Evolutionary conservation across 1,140 invertebrate species (phyloP).

Genomic region (Sitobion miscanthi): DNA sequence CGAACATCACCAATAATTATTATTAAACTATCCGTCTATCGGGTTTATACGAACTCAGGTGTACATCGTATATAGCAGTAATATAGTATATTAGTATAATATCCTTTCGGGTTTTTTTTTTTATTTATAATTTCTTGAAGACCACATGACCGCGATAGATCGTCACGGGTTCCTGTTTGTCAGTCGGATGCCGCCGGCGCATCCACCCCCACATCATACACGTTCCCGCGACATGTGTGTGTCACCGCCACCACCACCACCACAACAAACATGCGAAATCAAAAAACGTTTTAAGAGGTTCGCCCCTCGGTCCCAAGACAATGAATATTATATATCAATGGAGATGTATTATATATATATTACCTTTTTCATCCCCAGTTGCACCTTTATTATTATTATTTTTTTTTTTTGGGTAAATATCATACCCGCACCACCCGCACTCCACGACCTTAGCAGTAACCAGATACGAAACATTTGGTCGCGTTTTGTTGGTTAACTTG

Average conservation of each 20-base stretch:
- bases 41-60: background rate
- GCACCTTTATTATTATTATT: conserved; percentile 43
- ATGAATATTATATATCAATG: conserved; percentile 29
- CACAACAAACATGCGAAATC: conserved; percentile 42
- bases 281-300: conserved; percentile 52
- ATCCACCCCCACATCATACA: background rate
- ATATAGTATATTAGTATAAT: background rate
- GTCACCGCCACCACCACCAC: background rate
- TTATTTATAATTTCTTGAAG: conserved; percentile 15
- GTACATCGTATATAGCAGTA: background rate
- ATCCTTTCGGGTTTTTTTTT: conserved; percentile 29
- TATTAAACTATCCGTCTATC: background rate
- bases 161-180: background rate
- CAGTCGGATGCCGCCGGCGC: background rate
- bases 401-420: conserved; percentile 46
- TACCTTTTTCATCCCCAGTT: conserved; percentile 50
- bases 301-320: conserved; percentile 29
- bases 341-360: background rate
- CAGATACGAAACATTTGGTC: conserved; percentile 50
- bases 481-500: conserved; percentile 46
- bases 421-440: background rate
- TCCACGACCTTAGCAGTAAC: background rate
- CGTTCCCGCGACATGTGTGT: conserved; percentile 4
- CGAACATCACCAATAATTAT: background rate
- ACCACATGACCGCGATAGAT: background rate